phyloP scores from a whole-genome alignment of 1,140 invertebrate species.

The Drosophila repletoides region DNA sequence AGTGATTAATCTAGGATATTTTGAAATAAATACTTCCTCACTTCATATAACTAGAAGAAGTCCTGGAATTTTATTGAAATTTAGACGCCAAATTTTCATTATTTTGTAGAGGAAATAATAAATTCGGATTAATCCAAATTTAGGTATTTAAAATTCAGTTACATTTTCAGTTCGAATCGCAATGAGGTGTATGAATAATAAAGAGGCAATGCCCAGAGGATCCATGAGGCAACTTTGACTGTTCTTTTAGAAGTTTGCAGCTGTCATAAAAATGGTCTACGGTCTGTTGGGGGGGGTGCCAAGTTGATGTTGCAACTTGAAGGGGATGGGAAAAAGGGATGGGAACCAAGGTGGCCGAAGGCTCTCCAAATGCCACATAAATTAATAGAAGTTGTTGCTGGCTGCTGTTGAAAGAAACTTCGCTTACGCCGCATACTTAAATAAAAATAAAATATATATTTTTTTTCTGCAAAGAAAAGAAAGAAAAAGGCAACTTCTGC shows the following conservation, averaged over 20 bases:
- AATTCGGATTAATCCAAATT: conserved; percentile 3
- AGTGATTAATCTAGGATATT: too few species aligned
- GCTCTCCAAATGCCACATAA: conserved; percentile 54
- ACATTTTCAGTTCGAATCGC: neutral
- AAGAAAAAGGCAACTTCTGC: conserved; percentile 28
- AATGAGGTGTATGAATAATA: conserved; percentile 20
- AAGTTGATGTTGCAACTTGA: neutral
- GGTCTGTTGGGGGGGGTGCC: conserved; percentile 14
- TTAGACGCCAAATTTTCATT: too few species aligned
- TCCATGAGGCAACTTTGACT: conserved; percentile 54
- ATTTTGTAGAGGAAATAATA: neutral
- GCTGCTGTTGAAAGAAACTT: conserved; percentile 22
- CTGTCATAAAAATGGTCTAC: conserved; percentile 66
- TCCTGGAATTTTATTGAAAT: too few species aligned
- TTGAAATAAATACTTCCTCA: too few species aligned
- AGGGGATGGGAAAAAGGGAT: conserved; percentile 8
- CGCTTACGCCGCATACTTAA: conserved; percentile 35
- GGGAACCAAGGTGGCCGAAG: conserved; percentile 16
- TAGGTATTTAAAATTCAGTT: conserved; percentile 20
- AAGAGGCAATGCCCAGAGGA: conserved; percentile 19
- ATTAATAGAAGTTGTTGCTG: conserved; percentile 63
- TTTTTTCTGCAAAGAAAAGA: conserved; percentile 23
- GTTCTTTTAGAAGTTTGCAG: conserved; percentile 52
- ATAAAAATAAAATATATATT: conserved; percentile 46
- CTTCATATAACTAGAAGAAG: too few species aligned